Base-by-base conservation (phyloP, 1,140 invertebrate species). In the Nomia melanderi region DNA sequence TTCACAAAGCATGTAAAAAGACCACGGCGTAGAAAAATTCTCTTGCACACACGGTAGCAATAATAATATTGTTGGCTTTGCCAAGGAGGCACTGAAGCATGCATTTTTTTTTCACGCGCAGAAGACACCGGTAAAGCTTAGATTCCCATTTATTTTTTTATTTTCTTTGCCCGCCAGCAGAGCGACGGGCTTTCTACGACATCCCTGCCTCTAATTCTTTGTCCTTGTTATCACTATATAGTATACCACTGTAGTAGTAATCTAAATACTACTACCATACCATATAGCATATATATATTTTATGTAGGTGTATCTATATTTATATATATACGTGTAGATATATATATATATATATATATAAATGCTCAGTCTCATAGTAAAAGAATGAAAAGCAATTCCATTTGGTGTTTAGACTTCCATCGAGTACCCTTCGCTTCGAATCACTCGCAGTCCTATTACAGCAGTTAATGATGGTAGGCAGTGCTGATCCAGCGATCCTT, bases 341-440 rank as follows among this genome's bases (percentile, higher is more conserved):
- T 57, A 54, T 71, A 23, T 69, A 79, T 64, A 14, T 36, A 29
- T 70, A 25, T 67, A 64, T 74, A 70, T 65, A 53, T 53, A 79
- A 79, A 65, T 81, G 66, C 73, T 86, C 82, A 87, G 86, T 87
- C 86, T 87, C 85, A 86, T 84, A 79, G 50, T 78, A 82, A 85
- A 81, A 64, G 53, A 56, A 56, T n/a, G 57, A 54, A 57, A 76
- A 83, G 83, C 86, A 86, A 86, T 87, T 87, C 85, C 86, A 77
- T 82, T 77, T 83, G 75, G 81, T 86, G 74, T 20, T 65, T 79
- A 80, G 76, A 78, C 60, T 84, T 78, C 72, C 76, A 54, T 84
- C 53, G 39, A 67, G 75, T 78, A 73, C 50, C 60, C 63, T 70
- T 63, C 77, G 77, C 56, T 73, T 57, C 63, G 44, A 71, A 57